A percentile compares a stretch with the other conserved stretches of the same genome.
Evolutionary conservation across 2,888 invertebrate genomes (phyloP).

Genomic region (Eulithis testata): DNA sequence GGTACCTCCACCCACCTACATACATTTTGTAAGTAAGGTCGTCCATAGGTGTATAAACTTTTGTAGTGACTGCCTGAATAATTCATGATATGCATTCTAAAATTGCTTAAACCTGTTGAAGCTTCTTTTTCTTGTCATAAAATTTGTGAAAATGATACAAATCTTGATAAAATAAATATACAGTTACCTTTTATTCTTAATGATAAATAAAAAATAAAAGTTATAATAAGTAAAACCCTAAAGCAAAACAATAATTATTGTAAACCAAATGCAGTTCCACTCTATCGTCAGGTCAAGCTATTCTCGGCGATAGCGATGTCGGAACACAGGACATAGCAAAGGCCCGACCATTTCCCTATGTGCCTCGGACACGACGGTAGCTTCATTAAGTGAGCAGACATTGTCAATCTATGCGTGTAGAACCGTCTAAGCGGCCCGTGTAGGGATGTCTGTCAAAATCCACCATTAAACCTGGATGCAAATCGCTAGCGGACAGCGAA

Average conservation of each 20-base stretch:
- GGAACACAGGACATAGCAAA: slow-evolving; percentile 29
- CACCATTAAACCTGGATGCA: slow-evolving; percentile 56
- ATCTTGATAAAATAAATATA: background rate
- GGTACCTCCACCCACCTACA: too few relatives aligned
- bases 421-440: slow-evolving; percentile 54
- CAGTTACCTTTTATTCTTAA: background rate
- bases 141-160: background rate
- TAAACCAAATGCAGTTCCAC: slow-evolving; percentile 14
- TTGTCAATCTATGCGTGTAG: slow-evolving; percentile 70
- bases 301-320: slow-evolving; percentile 21
- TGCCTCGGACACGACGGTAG: slow-evolving; percentile 49
- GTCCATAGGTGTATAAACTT: too few relatives aligned
- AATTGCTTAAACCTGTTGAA: background rate
- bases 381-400: slow-evolving; percentile 67
- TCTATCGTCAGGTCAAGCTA: slow-evolving; percentile 25
- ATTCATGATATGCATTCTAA: background rate
- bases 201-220: too few relatives aligned
- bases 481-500: slow-evolving; percentile 50
- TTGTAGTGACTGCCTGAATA: too few relatives aligned
- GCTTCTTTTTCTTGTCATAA: background rate
- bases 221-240: background rate
- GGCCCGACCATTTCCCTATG: slow-evolving; percentile 46
- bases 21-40: too few relatives aligned
- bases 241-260: slow-evolving; percentile 15
- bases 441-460: slow-evolving; percentile 67